Evolutionary conservation across 1,140 invertebrate genomes (phyloP), one percentile per base, ranked within the genome.

Genomic region (Drosophila quadrilineata): DNA sequence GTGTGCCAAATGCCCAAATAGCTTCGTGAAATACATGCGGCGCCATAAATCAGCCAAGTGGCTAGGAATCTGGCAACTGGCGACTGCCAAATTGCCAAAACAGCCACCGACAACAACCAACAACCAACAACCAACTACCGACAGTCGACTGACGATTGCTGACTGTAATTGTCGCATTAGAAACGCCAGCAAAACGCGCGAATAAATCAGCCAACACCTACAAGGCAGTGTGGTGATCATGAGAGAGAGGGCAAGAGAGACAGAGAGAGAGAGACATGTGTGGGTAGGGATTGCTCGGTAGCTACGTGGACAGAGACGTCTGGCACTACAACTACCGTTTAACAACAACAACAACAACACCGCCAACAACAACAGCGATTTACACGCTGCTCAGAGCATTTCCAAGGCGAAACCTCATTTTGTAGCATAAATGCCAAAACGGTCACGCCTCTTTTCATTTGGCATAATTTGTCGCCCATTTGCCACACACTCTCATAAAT

Each of bases 381-480:
- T 82, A 69, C n/a, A 80, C 56, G 58, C 54, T 52, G 64, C 72
- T 64, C 40, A 16, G 36, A 45, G 35, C 67, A 60, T 70, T 67
- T 67, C 14, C 46, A 52, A 50, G 53, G 52, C 63, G n/a, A 72
- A 64, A 36, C 38, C 3, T 52, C 46, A 64, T 53, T 40, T n/a
- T n/a, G n/a, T n/a, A 80, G 71, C 76, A 82, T 82, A 82, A 82
- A 84, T 82, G 73, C 70, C 70, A 85, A 36, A 46, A 35, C 53
- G 63, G 70, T 82, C 79, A 84, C 77, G 79, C 77, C 79, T 76
- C 70, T 66, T 82, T 85, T 74, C 57, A 71, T 71, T 60, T 85
- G 77, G 74, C 77, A 82, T 82, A 82, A 77, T 82, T 82, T 82
- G 79, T 82, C 77, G 77, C 73, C 79, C 73, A 84, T 84, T 82